These are phyloP conservation scores for Alaudala cheleensis DNA, from an alignment of 2,113 vertebrate species.

Conservation along the genomic window DNA sequence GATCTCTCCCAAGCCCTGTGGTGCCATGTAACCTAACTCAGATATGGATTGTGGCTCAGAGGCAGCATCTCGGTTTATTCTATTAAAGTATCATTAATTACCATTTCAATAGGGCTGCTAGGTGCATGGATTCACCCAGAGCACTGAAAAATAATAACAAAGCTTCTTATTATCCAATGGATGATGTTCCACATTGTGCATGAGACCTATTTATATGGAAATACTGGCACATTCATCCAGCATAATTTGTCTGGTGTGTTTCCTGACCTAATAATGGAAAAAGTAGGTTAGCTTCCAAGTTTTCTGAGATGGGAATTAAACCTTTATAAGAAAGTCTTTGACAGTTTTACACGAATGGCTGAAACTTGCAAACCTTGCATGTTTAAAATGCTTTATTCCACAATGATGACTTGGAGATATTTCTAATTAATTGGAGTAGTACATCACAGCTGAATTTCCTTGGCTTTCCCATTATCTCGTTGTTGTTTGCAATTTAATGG, in stretches of 20 bases:
- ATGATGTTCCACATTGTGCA: not conserved
- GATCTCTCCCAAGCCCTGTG: not conserved
- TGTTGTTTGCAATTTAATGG: not conserved
- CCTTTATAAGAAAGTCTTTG: not conserved
- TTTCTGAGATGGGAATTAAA: constrained; percentile 7
- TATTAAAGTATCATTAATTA: constrained; percentile 3
- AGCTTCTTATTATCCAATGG: not conserved
- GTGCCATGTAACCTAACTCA: not conserved
- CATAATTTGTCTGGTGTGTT: constrained; percentile 1
- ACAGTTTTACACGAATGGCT: not conserved
- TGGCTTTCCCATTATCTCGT: not conserved
- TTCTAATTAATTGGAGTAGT: constrained; percentile 11
- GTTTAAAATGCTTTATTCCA: not conserved
- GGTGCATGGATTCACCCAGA: not conserved
- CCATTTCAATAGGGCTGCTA: not conserved
- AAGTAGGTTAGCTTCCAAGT: constrained; percentile 19
- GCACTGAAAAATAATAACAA: not conserved
- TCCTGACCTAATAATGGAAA: constrained; percentile 22
- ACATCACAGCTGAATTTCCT: not conserved
- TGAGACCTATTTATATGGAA: constrained; percentile 1
- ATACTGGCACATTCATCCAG: not conserved
- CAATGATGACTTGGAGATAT: not conserved
- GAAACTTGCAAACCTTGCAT: constrained; percentile 30
- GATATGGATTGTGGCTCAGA: not conserved
- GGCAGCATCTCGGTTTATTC: not conserved